A percentile compares a stretch with the other conserved stretches of the same genome.
phyloP scores from a whole-genome alignment of 64 coral and sea anemone species.

The Stichodactyla mertensii region DNA sequence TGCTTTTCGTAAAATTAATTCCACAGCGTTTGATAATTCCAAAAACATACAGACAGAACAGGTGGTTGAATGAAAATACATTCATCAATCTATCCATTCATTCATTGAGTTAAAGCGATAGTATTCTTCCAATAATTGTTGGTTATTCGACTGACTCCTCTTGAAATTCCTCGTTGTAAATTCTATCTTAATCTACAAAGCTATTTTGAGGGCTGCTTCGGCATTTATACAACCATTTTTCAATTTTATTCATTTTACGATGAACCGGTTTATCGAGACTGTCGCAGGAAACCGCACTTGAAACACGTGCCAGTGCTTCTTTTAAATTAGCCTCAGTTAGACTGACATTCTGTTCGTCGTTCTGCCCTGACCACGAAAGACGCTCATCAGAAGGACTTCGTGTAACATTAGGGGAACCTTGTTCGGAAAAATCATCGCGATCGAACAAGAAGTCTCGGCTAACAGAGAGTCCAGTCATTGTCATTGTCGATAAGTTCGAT shows the following conservation, averaged over 20 bases:
- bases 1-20: background rate
- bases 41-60: background rate
- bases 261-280: constrained; percentile 52
- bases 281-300: constrained; percentile 47
- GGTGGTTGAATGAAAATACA: background rate
- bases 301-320: constrained; percentile 50
- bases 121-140: background rate
- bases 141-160: background rate
- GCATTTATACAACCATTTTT: constrained; percentile 79
- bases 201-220: constrained; percentile 3
- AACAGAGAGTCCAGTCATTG: constrained; percentile 57
- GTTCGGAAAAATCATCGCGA: constrained; percentile 48
- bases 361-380: constrained; percentile 49
- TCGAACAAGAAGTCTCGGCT: constrained; percentile 73
- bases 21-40: background rate
- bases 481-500: constrained; percentile 47
- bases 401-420: constrained; percentile 70
- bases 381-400: constrained; percentile 79
- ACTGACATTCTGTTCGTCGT: constrained; percentile 27
- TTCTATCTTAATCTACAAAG: constrained; percentile 7
- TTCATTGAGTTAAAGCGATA: background rate
- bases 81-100: background rate
- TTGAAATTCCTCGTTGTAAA: background rate
- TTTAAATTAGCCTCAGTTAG: constrained; percentile 78
- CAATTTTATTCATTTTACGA: constrained; percentile 69